Evolutionary conservation across 2,113 vertebrate genomes (phyloP).

Genomic region (Hippocampus comes): DNA sequence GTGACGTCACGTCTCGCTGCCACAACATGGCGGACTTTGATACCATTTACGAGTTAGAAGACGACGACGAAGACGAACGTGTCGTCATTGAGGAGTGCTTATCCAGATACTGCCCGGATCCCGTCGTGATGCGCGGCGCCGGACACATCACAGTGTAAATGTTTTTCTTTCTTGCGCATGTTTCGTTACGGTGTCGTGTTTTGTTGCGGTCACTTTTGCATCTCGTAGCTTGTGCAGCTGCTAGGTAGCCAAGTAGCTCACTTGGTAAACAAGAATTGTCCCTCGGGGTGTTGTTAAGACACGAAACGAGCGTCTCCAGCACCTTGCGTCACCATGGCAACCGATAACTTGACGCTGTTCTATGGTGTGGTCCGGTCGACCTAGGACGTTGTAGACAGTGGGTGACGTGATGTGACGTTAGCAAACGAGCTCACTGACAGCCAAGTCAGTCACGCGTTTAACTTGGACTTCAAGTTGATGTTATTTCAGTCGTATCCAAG

Average conservation of each 20-base stretch:
- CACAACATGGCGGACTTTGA: constrained; percentile 99
- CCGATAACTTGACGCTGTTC: neutral
- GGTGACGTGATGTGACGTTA: neutral
- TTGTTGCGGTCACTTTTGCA: constrained; percentile 21
- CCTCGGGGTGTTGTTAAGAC: neutral
- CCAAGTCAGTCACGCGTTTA: neutral
- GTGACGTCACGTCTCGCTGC: constrained; percentile 84
- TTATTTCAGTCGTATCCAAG: neutral
- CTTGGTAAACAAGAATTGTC: neutral
- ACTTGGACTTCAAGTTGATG: neutral
- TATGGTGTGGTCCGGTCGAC: neutral
- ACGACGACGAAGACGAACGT: constrained; percentile 81
- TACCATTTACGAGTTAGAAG: constrained; percentile 97
- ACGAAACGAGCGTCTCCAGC: neutral
- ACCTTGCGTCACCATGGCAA: constrained; percentile 1
- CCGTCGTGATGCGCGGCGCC: constrained; percentile 91
- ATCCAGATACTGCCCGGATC: constrained; percentile 85
- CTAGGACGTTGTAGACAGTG: neutral
- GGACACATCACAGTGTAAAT: constrained; percentile 99
- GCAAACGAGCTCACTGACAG: neutral
- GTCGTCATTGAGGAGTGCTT: constrained; percentile 88
- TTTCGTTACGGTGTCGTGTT: constrained; percentile 4
- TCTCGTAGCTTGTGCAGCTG: constrained; percentile 36
- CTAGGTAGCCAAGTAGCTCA: constrained; percentile 5
- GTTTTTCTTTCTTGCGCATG: neutral